A percentile compares a stretch with the other conserved stretches of the same genome.
phyloP scores from a whole-genome alignment of 2,113 vertebrate genomes.

The Dipodomys stephensi region DNA sequence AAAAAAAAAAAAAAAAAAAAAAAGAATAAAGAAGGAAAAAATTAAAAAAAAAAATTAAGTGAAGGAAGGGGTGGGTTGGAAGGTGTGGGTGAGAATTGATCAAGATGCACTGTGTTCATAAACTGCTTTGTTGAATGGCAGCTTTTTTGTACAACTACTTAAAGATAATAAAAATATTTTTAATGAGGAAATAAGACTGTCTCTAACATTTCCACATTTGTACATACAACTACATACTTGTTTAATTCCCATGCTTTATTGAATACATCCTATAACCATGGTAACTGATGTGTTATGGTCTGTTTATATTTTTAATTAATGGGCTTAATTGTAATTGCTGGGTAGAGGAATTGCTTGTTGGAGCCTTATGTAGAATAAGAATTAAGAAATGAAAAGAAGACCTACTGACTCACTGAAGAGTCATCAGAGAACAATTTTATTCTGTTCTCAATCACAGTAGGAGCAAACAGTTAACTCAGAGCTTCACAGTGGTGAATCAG shows the following conservation, averaged over 20 bases:
- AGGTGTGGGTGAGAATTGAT: no score
- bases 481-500: not conserved
- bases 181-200: not conserved
- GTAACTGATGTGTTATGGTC: constrained; percentile 27
- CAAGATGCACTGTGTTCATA: no score
- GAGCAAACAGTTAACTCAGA: constrained; percentile 5
- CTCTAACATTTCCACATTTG: not conserved
- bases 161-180: no score
- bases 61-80: no score
- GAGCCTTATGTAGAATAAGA: constrained; percentile 8
- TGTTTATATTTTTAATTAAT: constrained; percentile 30
- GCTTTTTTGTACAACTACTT: no score
- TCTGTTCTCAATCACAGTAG: constrained; percentile 44
- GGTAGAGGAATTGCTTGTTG: constrained; percentile 52
- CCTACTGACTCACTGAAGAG: not conserved
- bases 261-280: not conserved
- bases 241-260: constrained; percentile 55
- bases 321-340: constrained; percentile 59
- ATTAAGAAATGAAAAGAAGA: constrained; percentile 50
- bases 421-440: constrained; percentile 34
- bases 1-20: no score
- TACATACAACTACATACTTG: not conserved
- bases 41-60: no score
- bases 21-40: no score
- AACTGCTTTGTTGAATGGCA: no score